Percentiles rank a stretch among this genome's conserved stretches.
Evolutionary conservation across 2,113 vertebrate species (phyloP).

Genomic region (Serilophus lunatus): DNA sequence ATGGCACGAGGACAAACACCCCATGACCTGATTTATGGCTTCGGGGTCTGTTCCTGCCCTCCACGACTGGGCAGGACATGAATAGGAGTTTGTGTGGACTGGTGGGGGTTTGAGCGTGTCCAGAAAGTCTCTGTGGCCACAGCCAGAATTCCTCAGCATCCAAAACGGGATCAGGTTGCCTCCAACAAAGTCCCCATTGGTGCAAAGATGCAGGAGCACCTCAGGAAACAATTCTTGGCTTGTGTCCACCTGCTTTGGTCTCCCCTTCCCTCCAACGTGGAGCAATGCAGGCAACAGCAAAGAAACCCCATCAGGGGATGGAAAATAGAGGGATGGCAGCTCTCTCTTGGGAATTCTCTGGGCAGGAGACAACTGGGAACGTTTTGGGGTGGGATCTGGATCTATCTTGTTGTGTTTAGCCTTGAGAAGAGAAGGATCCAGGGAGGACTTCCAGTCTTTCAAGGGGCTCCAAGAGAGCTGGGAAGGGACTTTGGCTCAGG

Average conservation of each 20-base stretch:
- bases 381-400: background rate
- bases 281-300: background rate
- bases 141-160: background rate
- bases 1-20: background rate
- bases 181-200: background rate
- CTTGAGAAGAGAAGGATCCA: background rate
- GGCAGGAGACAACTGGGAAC: background rate
- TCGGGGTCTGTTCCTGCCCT: background rate
- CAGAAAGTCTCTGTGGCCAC: background rate
- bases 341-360: background rate
- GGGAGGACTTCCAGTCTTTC: background rate
- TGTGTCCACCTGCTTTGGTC: background rate
- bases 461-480: background rate
- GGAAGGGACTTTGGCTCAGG: background rate
- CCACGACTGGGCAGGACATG: background rate
- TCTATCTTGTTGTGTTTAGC: background rate
- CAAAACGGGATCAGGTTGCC: background rate
- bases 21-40: conserved; percentile 1
- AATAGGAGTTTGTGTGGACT: background rate
- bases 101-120: background rate
- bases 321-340: background rate
- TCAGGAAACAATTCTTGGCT: background rate
- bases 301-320: background rate
- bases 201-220: background rate
- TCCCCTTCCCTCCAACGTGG: background rate